Conservation (phyloP, 2,888 invertebrate genomes). For the Andrena fulva region DNA sequence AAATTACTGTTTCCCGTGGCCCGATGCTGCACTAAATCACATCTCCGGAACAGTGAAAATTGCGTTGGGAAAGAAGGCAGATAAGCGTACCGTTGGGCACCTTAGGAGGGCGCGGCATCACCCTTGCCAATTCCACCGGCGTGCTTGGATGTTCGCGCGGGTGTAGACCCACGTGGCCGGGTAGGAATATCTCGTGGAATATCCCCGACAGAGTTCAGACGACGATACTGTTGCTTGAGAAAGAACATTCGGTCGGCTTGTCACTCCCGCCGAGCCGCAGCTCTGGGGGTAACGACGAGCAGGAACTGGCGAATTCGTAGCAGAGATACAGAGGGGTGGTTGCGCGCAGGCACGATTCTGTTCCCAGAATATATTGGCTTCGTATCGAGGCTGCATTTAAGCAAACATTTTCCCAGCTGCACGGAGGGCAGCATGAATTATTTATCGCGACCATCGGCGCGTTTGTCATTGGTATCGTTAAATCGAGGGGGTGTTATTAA, state of each 20-base stretch:
- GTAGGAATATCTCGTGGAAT: constrained; percentile 34
- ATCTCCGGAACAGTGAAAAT: constrained; percentile 69
- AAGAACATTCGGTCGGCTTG: constrained; percentile 22
- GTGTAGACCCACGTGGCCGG: neutral
- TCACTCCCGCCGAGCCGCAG: neutral
- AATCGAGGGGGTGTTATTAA: constrained; percentile 13
- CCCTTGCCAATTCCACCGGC: constrained; percentile 53
- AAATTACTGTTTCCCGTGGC: constrained; percentile 57
- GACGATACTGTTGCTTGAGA: neutral
- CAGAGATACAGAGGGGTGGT: no score
- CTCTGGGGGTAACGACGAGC: constrained; percentile 4
- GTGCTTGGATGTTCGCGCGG: neutral
- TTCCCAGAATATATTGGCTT: constrained; percentile 19
- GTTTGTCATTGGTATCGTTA: constrained; percentile 16
- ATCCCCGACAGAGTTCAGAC: constrained; percentile 22
- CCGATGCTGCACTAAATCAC: constrained; percentile 67
- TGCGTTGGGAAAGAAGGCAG: constrained; percentile 70
- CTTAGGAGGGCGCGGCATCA: constrained; percentile 59
- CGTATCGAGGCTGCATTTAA: constrained; percentile 9
- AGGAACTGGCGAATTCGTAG: neutral
- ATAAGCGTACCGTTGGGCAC: constrained; percentile 51
- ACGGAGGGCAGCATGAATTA: constrained; percentile 14
- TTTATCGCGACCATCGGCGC: constrained; percentile 10
- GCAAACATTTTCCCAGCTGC: constrained; percentile 20
- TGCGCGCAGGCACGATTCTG: neutral